Evolutionary conservation across 2,888 invertebrate species (phyloP).

Genomic region (Crepidodera aurea): DNA sequence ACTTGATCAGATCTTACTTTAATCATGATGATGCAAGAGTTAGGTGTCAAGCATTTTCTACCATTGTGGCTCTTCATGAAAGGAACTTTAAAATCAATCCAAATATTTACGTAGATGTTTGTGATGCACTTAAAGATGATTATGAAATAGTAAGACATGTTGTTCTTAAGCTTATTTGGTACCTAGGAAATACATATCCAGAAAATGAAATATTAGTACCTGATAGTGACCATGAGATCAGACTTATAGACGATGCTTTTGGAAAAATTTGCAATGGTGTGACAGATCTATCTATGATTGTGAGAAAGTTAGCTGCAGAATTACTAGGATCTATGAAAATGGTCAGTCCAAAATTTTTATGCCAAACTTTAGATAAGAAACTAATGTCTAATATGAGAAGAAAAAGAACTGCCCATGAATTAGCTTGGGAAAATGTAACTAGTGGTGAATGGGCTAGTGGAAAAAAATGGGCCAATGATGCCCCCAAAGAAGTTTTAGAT

Average conservation of each 20-base stretch:
- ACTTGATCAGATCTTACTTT: conserved; percentile 84
- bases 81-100: conserved; percentile 82
- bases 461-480: conserved; percentile 87
- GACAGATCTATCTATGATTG: conserved; percentile 90
- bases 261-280: conserved; percentile 92
- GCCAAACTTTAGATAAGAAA: conserved; percentile 97
- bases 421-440: conserved; percentile 81
- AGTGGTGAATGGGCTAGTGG: conserved; percentile 93
- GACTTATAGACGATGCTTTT: conserved; percentile 95
- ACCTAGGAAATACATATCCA: conserved; percentile 85
- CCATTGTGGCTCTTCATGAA: conserved; percentile 83
- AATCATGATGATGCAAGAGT: conserved; percentile 91
- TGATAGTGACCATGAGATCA: conserved; percentile 83
- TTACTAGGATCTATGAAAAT: conserved; percentile 85
- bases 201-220: conserved; percentile 78
- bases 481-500: conserved; percentile 77
- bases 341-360: conserved; percentile 88
- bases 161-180: conserved; percentile 85
- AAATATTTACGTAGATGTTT: conserved; percentile 73
- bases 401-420: conserved; percentile 83
- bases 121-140: conserved; percentile 85
- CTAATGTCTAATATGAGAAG: conserved; percentile 91
- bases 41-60: conserved; percentile 86
- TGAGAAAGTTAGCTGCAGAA: conserved; percentile 84
- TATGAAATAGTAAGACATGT: conserved; percentile 92